These are phyloP conservation scores for Lamellibrachia satsuma DNA, from an alignment of 2,888 invertebrate species.

Conservation along the genomic window DNA sequence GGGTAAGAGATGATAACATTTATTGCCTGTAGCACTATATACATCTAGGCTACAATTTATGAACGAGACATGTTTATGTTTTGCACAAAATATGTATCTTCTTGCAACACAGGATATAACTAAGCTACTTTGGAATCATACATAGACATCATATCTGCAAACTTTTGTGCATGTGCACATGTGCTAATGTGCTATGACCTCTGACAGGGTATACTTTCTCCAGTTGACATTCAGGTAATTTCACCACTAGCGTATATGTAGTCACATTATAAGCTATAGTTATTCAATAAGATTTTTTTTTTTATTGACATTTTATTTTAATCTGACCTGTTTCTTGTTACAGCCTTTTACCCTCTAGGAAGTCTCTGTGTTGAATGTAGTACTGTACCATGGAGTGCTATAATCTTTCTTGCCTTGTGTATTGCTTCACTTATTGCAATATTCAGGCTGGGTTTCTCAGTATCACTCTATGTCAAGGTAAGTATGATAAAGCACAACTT, in stretches of 20 bases:
- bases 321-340: neutral
- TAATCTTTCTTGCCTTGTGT: neutral
- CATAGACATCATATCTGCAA: no score
- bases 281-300: neutral
- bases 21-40: no score
- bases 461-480: slow-evolving; percentile 12
- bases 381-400: neutral
- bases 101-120: no score
- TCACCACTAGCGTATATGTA: neutral
- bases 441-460: neutral
- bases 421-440: neutral
- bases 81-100: neutral
- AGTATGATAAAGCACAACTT: neutral
- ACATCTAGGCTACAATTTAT: neutral
- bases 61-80: neutral
- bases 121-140: no score
- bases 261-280: neutral
- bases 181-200: neutral
- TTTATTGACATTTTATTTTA: neutral
- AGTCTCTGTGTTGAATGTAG: slow-evolving; percentile 4
- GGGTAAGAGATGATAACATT: neutral
- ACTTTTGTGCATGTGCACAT: neutral
- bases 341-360: neutral
- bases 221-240: neutral
- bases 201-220: neutral